Base-by-base conservation (phyloP, 2,113 vertebrate genomes). In the Mus spicilegus region DNA sequence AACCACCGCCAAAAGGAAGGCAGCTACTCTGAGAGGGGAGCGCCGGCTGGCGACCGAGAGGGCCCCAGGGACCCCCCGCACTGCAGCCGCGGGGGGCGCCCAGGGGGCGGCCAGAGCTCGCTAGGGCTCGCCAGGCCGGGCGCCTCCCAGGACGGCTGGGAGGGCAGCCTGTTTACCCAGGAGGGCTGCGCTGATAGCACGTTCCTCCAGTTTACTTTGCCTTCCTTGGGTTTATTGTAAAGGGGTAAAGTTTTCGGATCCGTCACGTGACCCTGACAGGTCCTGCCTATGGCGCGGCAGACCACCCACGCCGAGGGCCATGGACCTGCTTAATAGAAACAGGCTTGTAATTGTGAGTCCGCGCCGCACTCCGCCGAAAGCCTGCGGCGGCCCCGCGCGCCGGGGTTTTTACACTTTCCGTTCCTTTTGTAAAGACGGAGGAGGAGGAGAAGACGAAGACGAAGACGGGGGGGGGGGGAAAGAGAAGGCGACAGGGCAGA, bases 261-360 rank as follows among this genome's bases (percentile, higher is more conserved):
- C 24, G 95, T 99, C 99, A 99, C 99, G 98, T 99, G 99, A 99
- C 97, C 98, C 96, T 98, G 98, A 98, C 98, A 98, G 98, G 98
- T 99, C 99, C 99, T 99, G 99, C 98, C 98, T 98, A 98, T 99
- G 98, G 98, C 98, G 97, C 98, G 97, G 97, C 98, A 98, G 99
- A 99, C 99, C 99, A 99, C 99, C 99, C 99, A 99, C 98, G 97
- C 98, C 97, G 99, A 98, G 98, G 98, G 98, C 98, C 98, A 99
- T 99, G 99, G 98, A 98, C 98, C 98, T 98, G 98, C 99, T 99
- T 99, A 99, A 99, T 98, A 99, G 99, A 98, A 99, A 99, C 99
- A 99, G 98, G 98, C 99, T 98, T 98, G 99, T 98, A 99, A 99
- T 99, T 99, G 99, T 98, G 98, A 99, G 98, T 97, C 97, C 98